These are phyloP conservation scores for Lerema accius DNA, from an alignment of 1,140 invertebrate species.

Conservation along the genomic window DNA sequence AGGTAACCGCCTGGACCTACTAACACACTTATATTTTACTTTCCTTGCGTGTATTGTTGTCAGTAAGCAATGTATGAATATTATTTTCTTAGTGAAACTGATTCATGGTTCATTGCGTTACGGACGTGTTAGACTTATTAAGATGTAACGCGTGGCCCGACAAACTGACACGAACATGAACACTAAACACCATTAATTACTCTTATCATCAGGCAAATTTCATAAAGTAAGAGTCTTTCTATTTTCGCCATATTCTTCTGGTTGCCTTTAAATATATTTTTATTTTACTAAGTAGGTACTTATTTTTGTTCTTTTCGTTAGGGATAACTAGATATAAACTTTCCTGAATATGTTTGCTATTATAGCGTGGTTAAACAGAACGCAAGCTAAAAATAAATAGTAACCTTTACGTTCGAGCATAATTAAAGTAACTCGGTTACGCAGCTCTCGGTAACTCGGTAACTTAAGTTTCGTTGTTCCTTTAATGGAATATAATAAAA, in stretches of 20 bases:
- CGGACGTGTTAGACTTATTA: too few species aligned
- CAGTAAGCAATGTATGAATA: constrained; percentile 40
- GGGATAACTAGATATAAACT: too few species aligned
- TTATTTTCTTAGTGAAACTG: constrained; percentile 1
- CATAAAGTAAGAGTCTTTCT: too few species aligned
- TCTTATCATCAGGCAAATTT: too few species aligned
- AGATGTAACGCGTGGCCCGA: too few species aligned
- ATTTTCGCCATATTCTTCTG: too few species aligned
- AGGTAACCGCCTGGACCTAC: constrained; percentile 59
- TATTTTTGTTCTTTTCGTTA: too few species aligned
- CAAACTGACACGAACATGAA: too few species aligned
- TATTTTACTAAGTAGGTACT: too few species aligned
- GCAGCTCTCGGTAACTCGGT: constrained; percentile 16
- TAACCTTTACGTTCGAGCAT: constrained; percentile 15
- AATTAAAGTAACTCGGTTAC: constrained; percentile 16
- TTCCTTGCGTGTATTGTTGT: constrained; percentile 62
- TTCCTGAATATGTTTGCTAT: neutral
- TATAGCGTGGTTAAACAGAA: neutral
- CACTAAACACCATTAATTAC: too few species aligned
- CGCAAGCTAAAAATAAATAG: constrained; percentile 19
- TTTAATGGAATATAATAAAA: too few species aligned
- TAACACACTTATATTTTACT: constrained; percentile 65
- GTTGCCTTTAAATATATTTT: too few species aligned
- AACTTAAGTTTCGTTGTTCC: neutral
- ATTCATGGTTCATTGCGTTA: constrained; percentile 7